A percentile compares a stretch with the other conserved stretches of the same genome.
Evolutionary conservation across 1,140 invertebrate genomes (phyloP).

Genomic region (Leptestheria dahalacensis): DNA sequence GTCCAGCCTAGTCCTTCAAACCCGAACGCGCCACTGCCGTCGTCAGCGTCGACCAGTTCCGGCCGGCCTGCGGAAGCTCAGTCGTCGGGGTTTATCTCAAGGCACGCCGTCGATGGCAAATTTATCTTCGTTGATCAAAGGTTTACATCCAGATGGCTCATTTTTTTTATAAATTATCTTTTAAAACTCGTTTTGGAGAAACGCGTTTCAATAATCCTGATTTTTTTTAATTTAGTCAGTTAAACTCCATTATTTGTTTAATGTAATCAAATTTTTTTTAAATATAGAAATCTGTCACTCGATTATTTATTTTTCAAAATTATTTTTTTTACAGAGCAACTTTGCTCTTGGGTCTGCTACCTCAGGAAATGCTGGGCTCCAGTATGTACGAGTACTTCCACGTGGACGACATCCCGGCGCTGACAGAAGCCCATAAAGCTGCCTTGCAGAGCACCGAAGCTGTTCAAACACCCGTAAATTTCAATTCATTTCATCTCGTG

Average conservation of each 20-base stretch:
- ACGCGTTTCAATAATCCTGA: too few species aligned
- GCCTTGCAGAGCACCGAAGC: slow-evolving; percentile 48
- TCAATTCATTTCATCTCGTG: background rate
- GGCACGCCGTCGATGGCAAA: slow-evolving; percentile 41
- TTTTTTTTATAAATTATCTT: too few species aligned
- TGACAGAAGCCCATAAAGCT: slow-evolving; percentile 71
- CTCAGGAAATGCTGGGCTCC: slow-evolving; percentile 79
- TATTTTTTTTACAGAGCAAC: slow-evolving; percentile 54
- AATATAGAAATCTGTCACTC: background rate
- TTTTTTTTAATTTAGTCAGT: too few species aligned
- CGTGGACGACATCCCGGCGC: slow-evolving; percentile 58
- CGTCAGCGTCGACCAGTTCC: slow-evolving; percentile 14
- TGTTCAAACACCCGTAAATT: slow-evolving; percentile 43
- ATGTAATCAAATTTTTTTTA: background rate
- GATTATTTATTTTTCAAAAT: too few species aligned
- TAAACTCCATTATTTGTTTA: background rate
- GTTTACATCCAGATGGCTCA: slow-evolving; percentile 35
- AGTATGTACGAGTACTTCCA: slow-evolving; percentile 89
- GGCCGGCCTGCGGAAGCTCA: slow-evolving; percentile 31
- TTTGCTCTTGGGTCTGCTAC: slow-evolving; percentile 71
- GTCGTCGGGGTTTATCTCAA: slow-evolving; percentile 47
- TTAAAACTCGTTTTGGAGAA: too few species aligned
- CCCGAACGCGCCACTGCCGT: background rate
- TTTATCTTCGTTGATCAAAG: slow-evolving; percentile 51
- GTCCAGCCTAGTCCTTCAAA: slow-evolving; percentile 35